Conservation (phyloP, 1,140 invertebrate genomes). For the Drosophila mojavensis region DNA sequence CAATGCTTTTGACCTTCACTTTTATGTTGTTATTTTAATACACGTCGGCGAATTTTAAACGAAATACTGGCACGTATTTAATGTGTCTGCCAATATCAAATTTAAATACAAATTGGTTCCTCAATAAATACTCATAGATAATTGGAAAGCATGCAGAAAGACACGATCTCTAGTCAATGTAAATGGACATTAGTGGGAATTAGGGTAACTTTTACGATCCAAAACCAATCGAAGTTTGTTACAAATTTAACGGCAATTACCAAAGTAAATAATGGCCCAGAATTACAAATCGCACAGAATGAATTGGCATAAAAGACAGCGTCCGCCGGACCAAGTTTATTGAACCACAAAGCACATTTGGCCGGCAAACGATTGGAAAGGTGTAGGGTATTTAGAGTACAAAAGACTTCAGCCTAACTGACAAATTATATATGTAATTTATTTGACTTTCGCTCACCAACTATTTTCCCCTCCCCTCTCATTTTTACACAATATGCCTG, state of each 20-base stretch:
- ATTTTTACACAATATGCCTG: not conserved
- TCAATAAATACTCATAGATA: not conserved
- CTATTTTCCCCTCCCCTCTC: not conserved
- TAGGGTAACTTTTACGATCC: not conserved
- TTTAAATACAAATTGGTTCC: not conserved
- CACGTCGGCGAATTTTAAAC: conserved; percentile 10
- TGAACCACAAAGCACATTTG: conserved; percentile 8
- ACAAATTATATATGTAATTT: conserved; percentile 7
- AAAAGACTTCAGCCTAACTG: conserved; percentile 6
- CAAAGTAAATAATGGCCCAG: conserved; percentile 49
- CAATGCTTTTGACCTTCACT: conserved; percentile 68
- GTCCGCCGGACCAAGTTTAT: conserved; percentile 11
- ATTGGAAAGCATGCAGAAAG: not conserved
- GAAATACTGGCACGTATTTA: conserved; percentile 44
- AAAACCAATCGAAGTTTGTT: conserved; percentile 41
- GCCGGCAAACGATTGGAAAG: not conserved
- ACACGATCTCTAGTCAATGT: not conserved
- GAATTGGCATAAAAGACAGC: conserved; percentile 50
- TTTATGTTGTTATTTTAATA: conserved; percentile 25
- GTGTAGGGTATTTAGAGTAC: not conserved
- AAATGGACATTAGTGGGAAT: too few species aligned
- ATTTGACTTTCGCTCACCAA: conserved; percentile 1
- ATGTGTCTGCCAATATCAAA: conserved; percentile 2
- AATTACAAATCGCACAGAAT: conserved; percentile 22
- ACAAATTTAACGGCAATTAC: conserved; percentile 73